Conservation (phyloP, 2,797 vertebrate species). For the Parotocinclus haroldoi region DNA sequence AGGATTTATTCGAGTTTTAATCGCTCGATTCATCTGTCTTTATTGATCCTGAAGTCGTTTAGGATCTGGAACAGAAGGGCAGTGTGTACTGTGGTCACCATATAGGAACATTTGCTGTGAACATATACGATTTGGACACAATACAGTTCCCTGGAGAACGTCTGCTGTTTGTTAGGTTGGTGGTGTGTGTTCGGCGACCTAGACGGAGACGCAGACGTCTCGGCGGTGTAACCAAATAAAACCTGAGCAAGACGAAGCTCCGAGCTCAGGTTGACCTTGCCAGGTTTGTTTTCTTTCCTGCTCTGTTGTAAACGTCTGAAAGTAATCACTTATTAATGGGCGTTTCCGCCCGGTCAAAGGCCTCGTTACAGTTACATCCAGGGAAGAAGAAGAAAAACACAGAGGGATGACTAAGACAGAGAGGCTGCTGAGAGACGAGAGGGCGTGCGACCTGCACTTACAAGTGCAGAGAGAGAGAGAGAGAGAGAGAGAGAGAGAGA, state of each 20-base stretch:
- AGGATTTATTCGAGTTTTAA: too few relatives aligned
- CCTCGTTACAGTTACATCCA: conserved; percentile 38
- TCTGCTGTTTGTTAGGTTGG: too few relatives aligned
- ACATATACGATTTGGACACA: too few relatives aligned
- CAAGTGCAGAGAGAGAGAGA: conserved; percentile 21
- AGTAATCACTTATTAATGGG: conserved; percentile 41
- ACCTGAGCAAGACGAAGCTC: not conserved
- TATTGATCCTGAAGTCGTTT: too few relatives aligned
- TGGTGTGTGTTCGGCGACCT: not conserved
- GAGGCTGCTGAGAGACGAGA: conserved; percentile 15
- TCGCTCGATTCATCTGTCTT: too few relatives aligned
- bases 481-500: conserved; percentile 29
- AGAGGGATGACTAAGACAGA: conserved; percentile 15
- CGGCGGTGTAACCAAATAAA: not conserved
- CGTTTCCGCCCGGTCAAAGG: conserved; percentile 38
- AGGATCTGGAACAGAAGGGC: too few relatives aligned
- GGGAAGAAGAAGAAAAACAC: conserved; percentile 6
- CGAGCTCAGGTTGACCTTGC: conserved; percentile 26
- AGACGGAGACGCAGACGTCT: too few relatives aligned
- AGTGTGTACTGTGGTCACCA: too few relatives aligned
- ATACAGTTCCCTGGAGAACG: too few relatives aligned
- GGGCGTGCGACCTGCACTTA: conserved; percentile 7
- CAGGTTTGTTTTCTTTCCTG: conserved; percentile 19
- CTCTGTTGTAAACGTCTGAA: conserved; percentile 36
- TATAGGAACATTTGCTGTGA: too few relatives aligned